Conservation (phyloP, 1,140 invertebrate genomes). For the Drosophila ohnishii region DNA sequence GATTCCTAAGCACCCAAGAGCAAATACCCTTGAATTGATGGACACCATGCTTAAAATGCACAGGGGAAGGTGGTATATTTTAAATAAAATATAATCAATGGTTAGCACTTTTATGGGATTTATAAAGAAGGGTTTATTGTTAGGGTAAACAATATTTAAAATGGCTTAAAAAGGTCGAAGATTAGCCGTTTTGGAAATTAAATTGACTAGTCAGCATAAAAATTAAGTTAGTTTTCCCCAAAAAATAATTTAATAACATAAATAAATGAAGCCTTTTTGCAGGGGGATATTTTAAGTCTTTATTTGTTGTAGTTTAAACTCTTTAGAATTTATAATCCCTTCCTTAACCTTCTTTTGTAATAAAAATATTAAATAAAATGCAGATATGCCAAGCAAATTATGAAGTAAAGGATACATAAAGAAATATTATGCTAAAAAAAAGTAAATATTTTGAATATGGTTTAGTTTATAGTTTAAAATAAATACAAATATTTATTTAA, state of each 20-base stretch:
- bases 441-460: too few relatives aligned
- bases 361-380: too few relatives aligned
- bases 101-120: not conserved
- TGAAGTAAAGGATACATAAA: too few relatives aligned
- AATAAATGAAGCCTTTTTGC: not conserved
- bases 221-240: not conserved
- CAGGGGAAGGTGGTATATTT: not conserved
- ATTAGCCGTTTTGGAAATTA: not conserved
- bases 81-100: conserved; percentile 15
- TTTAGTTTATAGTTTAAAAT: too few relatives aligned
- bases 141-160: not conserved
- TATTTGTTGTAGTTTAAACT: too few relatives aligned
- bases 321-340: too few relatives aligned
- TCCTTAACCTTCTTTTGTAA: too few relatives aligned
- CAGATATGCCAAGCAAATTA: too few relatives aligned
- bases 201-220: not conserved
- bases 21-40: not conserved
- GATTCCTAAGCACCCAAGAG: not conserved
- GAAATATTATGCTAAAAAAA: too few relatives aligned
- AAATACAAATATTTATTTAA: too few relatives aligned
- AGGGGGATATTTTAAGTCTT: not conserved
- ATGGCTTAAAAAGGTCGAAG: not conserved
- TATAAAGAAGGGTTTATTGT: not conserved
- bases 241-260: not conserved
- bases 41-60: conserved; percentile 7